Base-by-base conservation (phyloP, 2,113 vertebrate genomes). In the Peromyscus leucopus region DNA sequence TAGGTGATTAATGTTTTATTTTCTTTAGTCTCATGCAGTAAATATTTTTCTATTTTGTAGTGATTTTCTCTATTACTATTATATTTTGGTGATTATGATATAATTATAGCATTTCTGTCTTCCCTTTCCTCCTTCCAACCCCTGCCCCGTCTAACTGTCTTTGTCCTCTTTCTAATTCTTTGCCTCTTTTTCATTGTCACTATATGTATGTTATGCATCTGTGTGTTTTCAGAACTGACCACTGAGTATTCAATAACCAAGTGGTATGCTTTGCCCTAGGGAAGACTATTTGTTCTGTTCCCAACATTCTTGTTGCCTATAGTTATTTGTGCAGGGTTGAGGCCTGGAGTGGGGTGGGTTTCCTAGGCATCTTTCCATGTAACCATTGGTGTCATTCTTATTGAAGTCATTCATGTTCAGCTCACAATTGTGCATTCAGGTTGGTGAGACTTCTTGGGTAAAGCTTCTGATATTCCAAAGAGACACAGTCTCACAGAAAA, bases 221-320 rank as follows among this genome's bases (percentile, higher is more conserved):
- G 12, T 15, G 12, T 28, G 12, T 61, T 82, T 59, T 59, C 22
- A 83, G 21, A 83, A 83, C 6, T 61, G 36, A 83, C 6, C 57
- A 28, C 61, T 83, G 22, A 12, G 3, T 28, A 39, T 83, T 59
- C 13, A 12, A 42, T 26, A 61, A 61, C 22, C 36, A 82, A 26
- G 59, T 39, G 55, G 21, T 39, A 39, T 28, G 6, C 6, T 61
- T 2, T 39, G 1, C 1, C n/a, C 24, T 39, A 1, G 22, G 1
- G n/a, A 83, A 15, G 4, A 5, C 36, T 57, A 57, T 57, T n/a
- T 55, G 7, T 12, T 11, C 79, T 26, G 36, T 61, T 61, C 11
- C 11, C 21, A n/a, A 9, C 36, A 57, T 39, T 36, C n/a, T 7
- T 39, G 55, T 24, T 61, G 5, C n/a, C 55, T 39, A 24, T 83